phyloP scores from a whole-genome alignment of 1,140 invertebrate species.

The Zelostemma sp. region DNA sequence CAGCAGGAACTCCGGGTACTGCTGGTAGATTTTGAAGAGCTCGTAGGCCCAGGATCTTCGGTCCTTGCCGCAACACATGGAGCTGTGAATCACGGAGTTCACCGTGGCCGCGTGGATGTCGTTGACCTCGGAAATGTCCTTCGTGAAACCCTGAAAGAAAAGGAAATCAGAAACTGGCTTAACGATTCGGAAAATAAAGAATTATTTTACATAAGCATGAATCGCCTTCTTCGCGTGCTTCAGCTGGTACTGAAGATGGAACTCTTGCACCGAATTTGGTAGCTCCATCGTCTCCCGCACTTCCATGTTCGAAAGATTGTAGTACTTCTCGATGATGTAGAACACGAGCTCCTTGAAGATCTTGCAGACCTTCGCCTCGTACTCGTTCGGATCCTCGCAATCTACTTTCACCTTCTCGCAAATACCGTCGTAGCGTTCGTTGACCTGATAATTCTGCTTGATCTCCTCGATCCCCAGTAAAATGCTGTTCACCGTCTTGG shows the following conservation, averaged over 20 bases:
- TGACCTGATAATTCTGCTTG: conserved; percentile 71
- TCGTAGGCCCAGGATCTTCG: conserved; percentile 75
- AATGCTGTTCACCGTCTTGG: conserved; percentile 72
- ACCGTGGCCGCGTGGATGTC: conserved; percentile 67
- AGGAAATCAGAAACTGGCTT: background rate
- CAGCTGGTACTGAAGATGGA: conserved; percentile 62
- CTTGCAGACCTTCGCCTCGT: conserved; percentile 54
- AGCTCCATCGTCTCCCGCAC: conserved; percentile 52
- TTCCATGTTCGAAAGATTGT: conserved; percentile 60
- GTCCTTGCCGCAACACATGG: conserved; percentile 74
- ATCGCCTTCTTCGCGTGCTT: conserved; percentile 55
- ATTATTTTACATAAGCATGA: background rate
- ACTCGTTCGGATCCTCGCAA: conserved; percentile 42
- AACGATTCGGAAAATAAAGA: conserved; percentile 4
- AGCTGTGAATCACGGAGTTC: conserved; percentile 73
- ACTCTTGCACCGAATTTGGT: conserved; percentile 67
- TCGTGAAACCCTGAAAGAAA: conserved; percentile 48
- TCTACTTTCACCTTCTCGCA: conserved; percentile 56
- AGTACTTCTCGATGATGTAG: conserved; percentile 65
- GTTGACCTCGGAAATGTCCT: conserved; percentile 54
- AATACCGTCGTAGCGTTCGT: conserved; percentile 58
- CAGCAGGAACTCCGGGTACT: conserved; percentile 76
- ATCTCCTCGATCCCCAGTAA: conserved; percentile 75
- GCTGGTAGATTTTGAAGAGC: conserved; percentile 79
- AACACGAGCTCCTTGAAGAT: conserved; percentile 61